Evolutionary conservation across 2,797 vertebrate species (phyloP), one percentile per base, ranked within the genome.

Genomic region (Sarcophilus harrisii): DNA sequence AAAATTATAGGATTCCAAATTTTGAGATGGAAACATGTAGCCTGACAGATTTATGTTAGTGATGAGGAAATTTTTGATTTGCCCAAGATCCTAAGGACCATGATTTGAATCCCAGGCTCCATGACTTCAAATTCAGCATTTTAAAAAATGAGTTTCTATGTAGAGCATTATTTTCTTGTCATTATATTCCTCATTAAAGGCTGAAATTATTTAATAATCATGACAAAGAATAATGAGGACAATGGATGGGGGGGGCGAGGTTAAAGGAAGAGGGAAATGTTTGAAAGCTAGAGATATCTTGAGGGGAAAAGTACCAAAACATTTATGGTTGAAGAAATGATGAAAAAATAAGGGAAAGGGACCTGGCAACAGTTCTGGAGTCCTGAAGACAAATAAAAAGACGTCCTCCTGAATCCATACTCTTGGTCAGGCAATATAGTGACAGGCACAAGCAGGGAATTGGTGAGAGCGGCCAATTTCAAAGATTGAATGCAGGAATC

Each of bases 401-500:
- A 49, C 73, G 32, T 12, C 30, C 1, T 81, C 45, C 21, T 10
- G n/a, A 32, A 5, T 38, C 5, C 28, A 0, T 58, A 10, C 21
- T 32, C 52, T 5, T 0, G 45, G 30, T 1, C 38, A 60, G 27
- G 9, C 28, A 5, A 12, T 21, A 21, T 92, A 30, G 16, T 6
- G 1, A 18, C 0, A 21, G 13, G 6, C 58, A 13, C 11, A 54
- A 16, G n/a, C 18, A 0, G n/a, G 57, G 59, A 3, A 55, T 60
- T 87, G 66, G 81, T 49, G 54, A 57, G 49, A 87, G 57, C 11
- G 93, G 16, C 49, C 27, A 12, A 0, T 57, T 49, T 60, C 54
- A 58, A 4, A 0, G 57, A 52, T 9, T 0, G 49, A 89, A 54
- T 32, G 0, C 14, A 9, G 27, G 58, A 60, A 52, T 93, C 16